These are phyloP conservation scores for Botrylloides violaceus DNA, from an alignment of 23 tunicate species.

Conservation along the genomic window DNA sequence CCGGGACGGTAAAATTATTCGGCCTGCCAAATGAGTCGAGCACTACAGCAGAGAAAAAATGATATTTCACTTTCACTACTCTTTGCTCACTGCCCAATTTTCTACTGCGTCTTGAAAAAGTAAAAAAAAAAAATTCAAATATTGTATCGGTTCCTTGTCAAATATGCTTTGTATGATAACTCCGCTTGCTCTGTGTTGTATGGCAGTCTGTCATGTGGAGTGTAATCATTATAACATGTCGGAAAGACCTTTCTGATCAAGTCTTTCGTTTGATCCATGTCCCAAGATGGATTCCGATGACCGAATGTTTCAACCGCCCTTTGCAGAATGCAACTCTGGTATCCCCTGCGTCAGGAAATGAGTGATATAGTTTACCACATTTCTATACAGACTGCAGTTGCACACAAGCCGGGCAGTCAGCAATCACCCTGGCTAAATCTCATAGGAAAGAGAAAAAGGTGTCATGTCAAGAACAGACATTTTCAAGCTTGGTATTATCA, in stretches of 20 bases:
- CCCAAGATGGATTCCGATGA: background rate
- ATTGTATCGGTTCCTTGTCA: slow-evolving; percentile 28
- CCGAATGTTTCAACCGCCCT: background rate
- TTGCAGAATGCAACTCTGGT: background rate
- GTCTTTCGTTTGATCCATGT: slow-evolving; percentile 4
- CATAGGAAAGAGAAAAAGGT: too few relatives aligned
- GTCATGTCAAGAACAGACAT: too few relatives aligned
- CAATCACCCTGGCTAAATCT: too few relatives aligned
- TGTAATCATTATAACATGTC: slow-evolving; percentile 61
- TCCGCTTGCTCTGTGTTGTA: slow-evolving; percentile 50
- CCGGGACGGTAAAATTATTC: slow-evolving; percentile 80
- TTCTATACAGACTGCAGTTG: background rate
- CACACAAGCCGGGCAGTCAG: too few relatives aligned
- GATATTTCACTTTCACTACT: too few relatives aligned
- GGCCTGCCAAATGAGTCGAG: slow-evolving; percentile 66
- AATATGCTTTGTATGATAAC: slow-evolving; percentile 50
- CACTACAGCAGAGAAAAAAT: slow-evolving; percentile 17
- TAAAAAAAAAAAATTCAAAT: too few relatives aligned
- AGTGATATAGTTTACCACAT: background rate
- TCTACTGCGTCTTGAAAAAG: too few relatives aligned
- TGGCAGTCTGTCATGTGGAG: slow-evolving; percentile 73
- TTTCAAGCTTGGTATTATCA: too few relatives aligned
- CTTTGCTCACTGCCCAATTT: too few relatives aligned
- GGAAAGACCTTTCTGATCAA: slow-evolving; percentile 43
- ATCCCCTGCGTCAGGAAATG: slow-evolving; percentile 9